Base-by-base conservation (phyloP, 2,113 vertebrate species). In the Psilopogon haemacephalus region DNA sequence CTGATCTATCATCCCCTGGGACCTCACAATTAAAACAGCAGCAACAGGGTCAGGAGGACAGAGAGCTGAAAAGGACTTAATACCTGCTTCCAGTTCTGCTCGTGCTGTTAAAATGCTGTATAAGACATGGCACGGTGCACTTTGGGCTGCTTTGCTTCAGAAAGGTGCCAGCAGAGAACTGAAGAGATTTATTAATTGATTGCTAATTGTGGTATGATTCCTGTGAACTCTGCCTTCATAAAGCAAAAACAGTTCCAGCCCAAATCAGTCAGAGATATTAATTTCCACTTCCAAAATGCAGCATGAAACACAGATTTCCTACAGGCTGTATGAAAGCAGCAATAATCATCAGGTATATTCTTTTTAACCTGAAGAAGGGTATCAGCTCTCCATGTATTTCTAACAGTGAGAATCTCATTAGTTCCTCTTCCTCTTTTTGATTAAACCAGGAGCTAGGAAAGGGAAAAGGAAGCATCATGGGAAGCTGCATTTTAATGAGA, bases 301-400 rank as follows among this genome's bases (percentile, higher is more conserved):
- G 86, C 37, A 37, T n/a, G 38, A 68, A 71, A 69, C 40, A 55
- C 37, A 72, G 42, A 26, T 35, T 78, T 74, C 42, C 70, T 82
- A 54, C 62, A n/a, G 63, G 37, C 54, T 6, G 20, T 0, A 3
- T n/a, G 38, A 83, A 78, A 95, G 50, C 26, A 26, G 11, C 24
- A 72, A 83, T 46, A 88, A 64, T 63, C 3, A 1, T 38, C 35
- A 67, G 62, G 68, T 15, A 24, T 1, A 3, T 76, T 76, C 74
- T 32, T 33, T 33, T 70, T 33, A n/a, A 90, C 50, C n/a, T 28
- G 42, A 54, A 52, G 67, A 60, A 84, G 12, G 13, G 2, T 35
- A 67, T 88, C 58, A 84, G 60, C 60, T 83, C 93, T 42, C 56
- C 42, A 16, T n/a, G 30, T 38, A 38, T 71, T 92, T 86, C 93